Evolutionary conservation across 1,140 invertebrate genomes (phyloP), one percentile per base, ranked within the genome.

Genomic region (Drosophila triauraria): DNA sequence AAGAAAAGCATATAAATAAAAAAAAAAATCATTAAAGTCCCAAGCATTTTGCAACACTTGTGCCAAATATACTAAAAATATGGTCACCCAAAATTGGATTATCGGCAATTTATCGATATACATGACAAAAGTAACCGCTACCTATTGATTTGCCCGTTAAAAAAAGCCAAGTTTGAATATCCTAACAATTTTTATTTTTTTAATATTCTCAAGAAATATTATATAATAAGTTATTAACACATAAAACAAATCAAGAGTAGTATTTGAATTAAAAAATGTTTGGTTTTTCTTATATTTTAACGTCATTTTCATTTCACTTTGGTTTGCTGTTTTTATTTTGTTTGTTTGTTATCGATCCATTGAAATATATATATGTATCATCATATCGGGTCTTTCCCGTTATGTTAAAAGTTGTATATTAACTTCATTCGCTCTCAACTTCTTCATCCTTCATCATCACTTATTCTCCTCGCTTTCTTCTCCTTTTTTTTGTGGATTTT

Each of bases 141-240:
- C 44, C 12, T 46, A 23, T 40, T 6, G 4, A 54, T 54, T n/a
- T 27, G 1, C 67, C 67, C 48, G 46, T 5, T 13, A 5, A 10
- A 53, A 40, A 23, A 30, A 9, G 3, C 7, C 15, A 27, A 23
- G 3, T 56, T 88, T 88, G 85, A 87, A 87, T 88, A 87, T 88
- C 84, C 84, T 88, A 88, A 90, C 85, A 90, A 90, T 90, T 88
- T 76, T 79, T 80, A 60, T 77, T 71, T 77, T 60, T 67, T 60
- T 84, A 88, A 88, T 88, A 90, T 88, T 88, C 74, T 90, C 85
- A 78, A 84, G 86, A 88, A 90, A 88, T 85, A 90, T 88, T 75
- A 85, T 90, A 81, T 90, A 90, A 88, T 88, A 88, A 88, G 85
- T 85, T 88, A 82, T 90, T 88, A 88, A 88, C 85, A 88, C 85